phyloP scores from a whole-genome alignment of 2,888 invertebrate species.

The Carabus problematicus region DNA sequence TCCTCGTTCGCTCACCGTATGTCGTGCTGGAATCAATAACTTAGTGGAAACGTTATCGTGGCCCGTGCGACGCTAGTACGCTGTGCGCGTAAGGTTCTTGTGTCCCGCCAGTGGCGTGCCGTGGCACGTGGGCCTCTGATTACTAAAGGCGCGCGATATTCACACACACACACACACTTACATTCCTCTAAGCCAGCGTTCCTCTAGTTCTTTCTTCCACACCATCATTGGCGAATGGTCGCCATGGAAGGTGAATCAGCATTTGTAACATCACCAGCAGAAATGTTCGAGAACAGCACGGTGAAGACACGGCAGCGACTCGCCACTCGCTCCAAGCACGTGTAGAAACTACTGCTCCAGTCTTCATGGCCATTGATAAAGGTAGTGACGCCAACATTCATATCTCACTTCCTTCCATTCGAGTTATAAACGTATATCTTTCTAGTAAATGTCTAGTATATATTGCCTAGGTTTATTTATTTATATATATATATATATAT shows the following conservation, averaged over 20 bases:
- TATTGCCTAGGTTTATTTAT: too few relatives aligned
- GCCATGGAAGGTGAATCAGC: slow-evolving; percentile 1
- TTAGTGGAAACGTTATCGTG: slow-evolving; percentile 40
- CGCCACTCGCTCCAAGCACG: slow-evolving; percentile 6
- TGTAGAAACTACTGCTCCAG: slow-evolving; percentile 52
- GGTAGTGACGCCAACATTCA: slow-evolving; percentile 54
- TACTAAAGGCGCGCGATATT: neutral
- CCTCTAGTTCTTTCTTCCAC: too few relatives aligned
- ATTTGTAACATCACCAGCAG: neutral
- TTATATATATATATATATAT: too few relatives aligned
- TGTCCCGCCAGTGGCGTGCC: slow-evolving; percentile 29
- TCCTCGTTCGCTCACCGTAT: slow-evolving; percentile 35
- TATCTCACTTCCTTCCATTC: slow-evolving; percentile 1
- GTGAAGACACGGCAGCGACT: neutral
- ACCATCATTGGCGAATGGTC: neutral
- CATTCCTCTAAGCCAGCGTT: too few relatives aligned
- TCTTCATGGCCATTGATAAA: slow-evolving; percentile 61
- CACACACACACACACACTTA: neutral
- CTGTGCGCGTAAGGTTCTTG: slow-evolving; percentile 19
- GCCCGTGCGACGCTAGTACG: slow-evolving; percentile 23
- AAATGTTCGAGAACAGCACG: neutral
- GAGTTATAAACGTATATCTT: neutral
- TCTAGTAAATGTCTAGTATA: too few relatives aligned
- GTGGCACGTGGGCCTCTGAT: slow-evolving; percentile 8
- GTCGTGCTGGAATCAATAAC: slow-evolving; percentile 49